Evolutionary conservation across 64 coral and sea anemone species (phyloP).

Genomic region (Actinia equina): DNA sequence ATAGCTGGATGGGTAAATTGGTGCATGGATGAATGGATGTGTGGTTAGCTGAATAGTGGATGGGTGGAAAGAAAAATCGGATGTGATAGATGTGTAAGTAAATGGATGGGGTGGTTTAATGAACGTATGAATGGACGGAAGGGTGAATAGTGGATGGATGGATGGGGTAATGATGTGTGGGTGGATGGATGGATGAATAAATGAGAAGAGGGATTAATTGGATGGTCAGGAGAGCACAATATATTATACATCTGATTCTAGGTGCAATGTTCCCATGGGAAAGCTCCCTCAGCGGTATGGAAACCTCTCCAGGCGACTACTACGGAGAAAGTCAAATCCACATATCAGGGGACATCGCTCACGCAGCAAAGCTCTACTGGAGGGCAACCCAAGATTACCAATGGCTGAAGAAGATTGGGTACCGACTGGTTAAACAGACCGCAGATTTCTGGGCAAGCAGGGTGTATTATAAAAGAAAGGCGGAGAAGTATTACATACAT

Average conservation of each 20-base stretch:
- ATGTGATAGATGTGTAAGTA: too few relatives aligned
- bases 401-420: conserved; percentile 67
- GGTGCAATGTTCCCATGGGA: conserved; percentile 97
- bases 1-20: too few relatives aligned
- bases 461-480: conserved; percentile 42
- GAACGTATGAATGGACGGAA: too few relatives aligned
- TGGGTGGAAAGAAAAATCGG: too few relatives aligned
- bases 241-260: neutral
- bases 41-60: too few relatives aligned
- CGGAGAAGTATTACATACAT: conserved; percentile 55
- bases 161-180: too few relatives aligned
- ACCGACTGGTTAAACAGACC: conserved; percentile 71
- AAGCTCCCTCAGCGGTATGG: conserved; percentile 71
- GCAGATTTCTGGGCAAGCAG: conserved; percentile 89
- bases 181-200: neutral
- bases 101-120: too few relatives aligned
- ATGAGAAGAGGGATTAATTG: neutral
- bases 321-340: conserved; percentile 81
- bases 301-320: conserved; percentile 76
- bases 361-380: conserved; percentile 79
- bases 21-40: too few relatives aligned
- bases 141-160: too few relatives aligned
- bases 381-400: conserved; percentile 57
- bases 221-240: neutral
- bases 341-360: conserved; percentile 81